A percentile compares a stretch with the other conserved stretches of the same genome.
These are phyloP conservation scores for Hemistola chrysoprasaria DNA, from an alignment of 2,888 invertebrate species.

Conservation along the genomic window DNA sequence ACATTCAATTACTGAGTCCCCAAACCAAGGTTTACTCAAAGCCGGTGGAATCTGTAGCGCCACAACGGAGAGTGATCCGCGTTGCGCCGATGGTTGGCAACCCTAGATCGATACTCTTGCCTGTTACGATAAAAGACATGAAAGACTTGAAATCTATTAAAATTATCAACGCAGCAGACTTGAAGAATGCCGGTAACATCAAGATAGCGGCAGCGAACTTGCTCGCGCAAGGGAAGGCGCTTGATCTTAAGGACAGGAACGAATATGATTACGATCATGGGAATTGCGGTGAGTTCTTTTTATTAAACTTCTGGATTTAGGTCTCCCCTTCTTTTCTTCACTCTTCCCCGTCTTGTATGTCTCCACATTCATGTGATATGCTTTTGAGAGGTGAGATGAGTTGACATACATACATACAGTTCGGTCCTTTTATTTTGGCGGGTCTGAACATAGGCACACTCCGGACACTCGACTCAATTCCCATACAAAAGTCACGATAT, in stretches of 20 bases:
- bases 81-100: slow-evolving; percentile 77
- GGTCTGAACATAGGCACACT: too few species aligned
- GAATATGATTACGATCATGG: slow-evolving; percentile 66
- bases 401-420: too few species aligned
- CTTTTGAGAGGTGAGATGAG: too few species aligned
- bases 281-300: slow-evolving; percentile 59
- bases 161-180: slow-evolving; percentile 85
- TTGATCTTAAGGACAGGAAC: slow-evolving; percentile 58
- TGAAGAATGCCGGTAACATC: slow-evolving; percentile 79
- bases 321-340: too few species aligned
- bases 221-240: slow-evolving; percentile 71
- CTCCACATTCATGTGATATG: too few species aligned
- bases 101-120: slow-evolving; percentile 86
- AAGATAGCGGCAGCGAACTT: slow-evolving; percentile 77
- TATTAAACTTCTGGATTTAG: too few species aligned
- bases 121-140: slow-evolving; percentile 86
- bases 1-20: slow-evolving; percentile 68
- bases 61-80: slow-evolving; percentile 66
- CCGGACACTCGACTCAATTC: too few species aligned
- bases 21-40: slow-evolving; percentile 74
- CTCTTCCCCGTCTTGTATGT: too few species aligned
- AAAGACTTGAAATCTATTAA: slow-evolving; percentile 88
- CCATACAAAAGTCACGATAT: too few species aligned
- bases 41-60: slow-evolving; percentile 68
- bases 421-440: too few species aligned